Percentiles rank a stretch among this genome's conserved stretches.
phyloP scores from a whole-genome alignment of 2,113 vertebrate species.

The Bos indicus region DNA sequence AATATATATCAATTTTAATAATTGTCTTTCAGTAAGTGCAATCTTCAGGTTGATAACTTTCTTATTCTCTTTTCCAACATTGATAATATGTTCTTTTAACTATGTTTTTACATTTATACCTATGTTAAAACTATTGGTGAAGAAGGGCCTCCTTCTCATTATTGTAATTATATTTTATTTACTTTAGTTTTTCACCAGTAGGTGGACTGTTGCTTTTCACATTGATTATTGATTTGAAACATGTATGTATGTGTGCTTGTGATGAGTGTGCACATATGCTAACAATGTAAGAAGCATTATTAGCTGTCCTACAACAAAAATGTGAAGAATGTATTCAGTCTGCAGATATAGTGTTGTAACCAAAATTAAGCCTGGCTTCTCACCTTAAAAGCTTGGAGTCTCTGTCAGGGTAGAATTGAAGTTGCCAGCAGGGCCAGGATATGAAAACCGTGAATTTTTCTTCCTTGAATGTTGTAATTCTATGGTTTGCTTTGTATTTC shows the following conservation, averaged over 20 bases:
- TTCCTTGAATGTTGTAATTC: conserved; percentile 37
- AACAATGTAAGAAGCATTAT: background rate
- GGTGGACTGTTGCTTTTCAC: background rate
- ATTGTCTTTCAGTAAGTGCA: background rate
- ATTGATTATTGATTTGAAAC: background rate
- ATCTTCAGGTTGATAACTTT: background rate
- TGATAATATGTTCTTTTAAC: background rate
- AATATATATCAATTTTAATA: background rate
- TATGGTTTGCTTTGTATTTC: conserved; percentile 38
- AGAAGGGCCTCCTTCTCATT: background rate
- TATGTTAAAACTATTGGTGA: background rate
- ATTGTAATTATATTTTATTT: background rate
- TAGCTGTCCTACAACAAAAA: background rate
- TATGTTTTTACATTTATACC: background rate
- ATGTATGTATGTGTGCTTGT: background rate
- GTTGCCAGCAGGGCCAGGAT: background rate
- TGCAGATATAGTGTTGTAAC: background rate
- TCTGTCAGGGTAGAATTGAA: background rate
- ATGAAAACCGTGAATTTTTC: conserved; percentile 3
- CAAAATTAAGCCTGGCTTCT: background rate
- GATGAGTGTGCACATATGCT: background rate
- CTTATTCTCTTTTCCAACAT: background rate
- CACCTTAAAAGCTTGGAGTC: background rate
- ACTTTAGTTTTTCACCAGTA: background rate
- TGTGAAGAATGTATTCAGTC: background rate